phyloP scores from a whole-genome alignment of 2,113 vertebrate genomes.

The Osmerus eperlanus region DNA sequence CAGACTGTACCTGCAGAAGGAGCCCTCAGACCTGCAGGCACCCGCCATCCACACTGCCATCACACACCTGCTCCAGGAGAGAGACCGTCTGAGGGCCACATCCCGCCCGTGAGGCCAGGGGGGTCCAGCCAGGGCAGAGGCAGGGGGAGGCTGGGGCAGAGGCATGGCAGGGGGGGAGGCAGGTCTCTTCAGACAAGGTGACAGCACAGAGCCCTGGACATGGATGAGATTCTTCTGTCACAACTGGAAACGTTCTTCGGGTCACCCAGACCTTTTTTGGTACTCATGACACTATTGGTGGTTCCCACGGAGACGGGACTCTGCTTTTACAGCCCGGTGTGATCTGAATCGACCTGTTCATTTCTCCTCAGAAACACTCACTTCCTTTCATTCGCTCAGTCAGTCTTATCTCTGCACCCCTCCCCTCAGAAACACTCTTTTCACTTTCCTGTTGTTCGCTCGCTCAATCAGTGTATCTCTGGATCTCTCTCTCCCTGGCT shows the following conservation, averaged over 20 bases:
- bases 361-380: background rate
- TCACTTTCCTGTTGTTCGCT: too few species aligned
- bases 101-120: conserved; percentile 32
- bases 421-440: background rate
- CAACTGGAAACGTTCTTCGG: too few species aligned
- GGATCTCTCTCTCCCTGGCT: conserved; percentile 13
- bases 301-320: conserved; percentile 17
- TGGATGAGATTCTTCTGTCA: too few species aligned
- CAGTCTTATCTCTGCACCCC: background rate
- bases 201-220: too few species aligned
- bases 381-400: background rate
- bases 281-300: conserved; percentile 19
- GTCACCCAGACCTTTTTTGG: too few species aligned
- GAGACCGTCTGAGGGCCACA: conserved; percentile 46
- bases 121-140: background rate
- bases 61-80: conserved; percentile 80
- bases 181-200: background rate
- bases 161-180: background rate
- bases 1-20: conserved; percentile 77
- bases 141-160: background rate
- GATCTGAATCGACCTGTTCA: conserved; percentile 50
- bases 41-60: conserved; percentile 78
- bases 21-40: conserved; percentile 78
- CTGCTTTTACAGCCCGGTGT: conserved; percentile 35
- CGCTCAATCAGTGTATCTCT: too few species aligned